These are phyloP conservation scores for Hemistola chrysoprasaria DNA, from an alignment of 2,888 invertebrate species.

Conservation along the genomic window DNA sequence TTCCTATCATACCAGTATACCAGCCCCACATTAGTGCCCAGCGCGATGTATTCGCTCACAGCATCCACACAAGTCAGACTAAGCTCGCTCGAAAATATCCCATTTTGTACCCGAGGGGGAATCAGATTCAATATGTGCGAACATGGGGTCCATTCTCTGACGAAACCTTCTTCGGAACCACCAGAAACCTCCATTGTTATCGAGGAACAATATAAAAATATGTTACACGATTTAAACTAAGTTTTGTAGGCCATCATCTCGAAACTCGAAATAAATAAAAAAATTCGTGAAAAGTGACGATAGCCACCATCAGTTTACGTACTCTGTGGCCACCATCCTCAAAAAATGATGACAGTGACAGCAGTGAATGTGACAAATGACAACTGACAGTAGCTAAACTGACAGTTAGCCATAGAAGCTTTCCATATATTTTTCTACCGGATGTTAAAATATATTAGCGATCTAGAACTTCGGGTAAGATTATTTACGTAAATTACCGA, in stretches of 20 bases:
- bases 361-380: no score
- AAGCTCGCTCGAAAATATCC: conserved; percentile 89
- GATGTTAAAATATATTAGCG: no score
- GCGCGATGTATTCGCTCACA: conserved; percentile 89
- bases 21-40: conserved; percentile 93
- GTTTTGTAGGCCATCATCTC: conserved; percentile 23
- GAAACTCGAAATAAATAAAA: conserved; percentile 25
- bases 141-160: conserved; percentile 92
- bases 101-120: conserved; percentile 87
- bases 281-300: conserved; percentile 23
- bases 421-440: no score
- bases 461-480: no score
- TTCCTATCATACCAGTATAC: conserved; percentile 94
- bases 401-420: no score
- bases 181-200: conserved; percentile 65
- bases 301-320: no score
- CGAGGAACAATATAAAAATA: background rate
- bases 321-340: no score
- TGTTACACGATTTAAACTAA: conserved; percentile 3
- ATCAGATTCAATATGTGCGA: conserved; percentile 88
- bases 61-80: conserved; percentile 91
- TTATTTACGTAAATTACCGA: conserved; percentile 19
- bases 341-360: no score
- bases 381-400: no score
- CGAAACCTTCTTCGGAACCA: conserved; percentile 74